Evolutionary conservation across 2,888 invertebrate genomes (phyloP).

Genomic region (Nephrotoma appendiculata): DNA sequence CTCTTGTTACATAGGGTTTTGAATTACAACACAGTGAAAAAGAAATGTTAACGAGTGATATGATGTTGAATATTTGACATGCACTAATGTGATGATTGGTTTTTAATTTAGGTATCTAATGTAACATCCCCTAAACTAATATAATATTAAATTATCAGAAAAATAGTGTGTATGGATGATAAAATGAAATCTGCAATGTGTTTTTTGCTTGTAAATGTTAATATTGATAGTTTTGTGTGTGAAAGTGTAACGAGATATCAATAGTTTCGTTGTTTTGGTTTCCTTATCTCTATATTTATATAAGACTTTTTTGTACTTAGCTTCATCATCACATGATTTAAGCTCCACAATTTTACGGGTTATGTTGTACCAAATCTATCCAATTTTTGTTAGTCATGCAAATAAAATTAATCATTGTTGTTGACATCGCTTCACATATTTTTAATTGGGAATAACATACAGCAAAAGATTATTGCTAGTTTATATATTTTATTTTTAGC

Average conservation of each 20-base stretch:
- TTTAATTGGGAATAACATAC: not conserved
- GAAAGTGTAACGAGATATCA: not conserved
- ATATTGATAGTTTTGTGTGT: no score
- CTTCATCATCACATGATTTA: not conserved
- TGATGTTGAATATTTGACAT: no score
- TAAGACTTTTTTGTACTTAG: not conserved
- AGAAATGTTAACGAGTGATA: no score
- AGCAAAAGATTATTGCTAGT: not conserved
- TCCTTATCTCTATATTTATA: not conserved
- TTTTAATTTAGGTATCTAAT: no score
- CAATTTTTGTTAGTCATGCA: not conserved
- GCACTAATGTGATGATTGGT: no score
- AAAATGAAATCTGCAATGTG: no score
- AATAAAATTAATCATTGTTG: not conserved
- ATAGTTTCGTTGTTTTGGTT: not conserved
- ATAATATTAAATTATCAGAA: no score
- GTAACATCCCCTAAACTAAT: no score
- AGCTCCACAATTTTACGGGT: not conserved
- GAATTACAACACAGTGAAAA: no score
- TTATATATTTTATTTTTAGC: not conserved
- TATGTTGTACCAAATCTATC: not conserved
- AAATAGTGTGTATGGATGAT: no score
- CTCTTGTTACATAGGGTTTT: no score
- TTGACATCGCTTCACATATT: not conserved
- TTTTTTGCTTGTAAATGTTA: no score